These are phyloP conservation scores for Gambelia wislizenii DNA, from an alignment of 2,797 vertebrate genomes.

Conservation along the genomic window DNA sequence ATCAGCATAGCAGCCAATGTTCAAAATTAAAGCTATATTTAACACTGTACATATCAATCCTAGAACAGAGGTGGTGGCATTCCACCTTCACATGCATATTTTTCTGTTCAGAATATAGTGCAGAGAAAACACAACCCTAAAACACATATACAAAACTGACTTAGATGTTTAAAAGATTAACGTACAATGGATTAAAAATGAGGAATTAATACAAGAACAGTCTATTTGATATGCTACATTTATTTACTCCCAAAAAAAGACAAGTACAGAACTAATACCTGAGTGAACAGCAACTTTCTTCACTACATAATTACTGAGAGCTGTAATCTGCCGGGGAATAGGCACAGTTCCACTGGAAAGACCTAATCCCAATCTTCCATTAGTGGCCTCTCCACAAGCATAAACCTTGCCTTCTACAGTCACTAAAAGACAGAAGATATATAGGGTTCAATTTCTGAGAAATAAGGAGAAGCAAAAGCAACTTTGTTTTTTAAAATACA, in stretches of 20 bases:
- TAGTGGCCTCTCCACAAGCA: slow-evolving; percentile 97
- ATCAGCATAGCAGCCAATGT: background rate
- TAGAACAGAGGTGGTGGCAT: background rate
- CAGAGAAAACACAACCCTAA: background rate
- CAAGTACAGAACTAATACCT: slow-evolving; percentile 72
- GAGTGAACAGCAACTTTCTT: slow-evolving; percentile 99
- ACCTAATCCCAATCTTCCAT: slow-evolving; percentile 93
- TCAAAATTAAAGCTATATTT: background rate
- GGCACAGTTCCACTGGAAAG: slow-evolving; percentile 96
- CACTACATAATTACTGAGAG: slow-evolving; percentile 97
- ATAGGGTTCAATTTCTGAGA: slow-evolving; percentile 2
- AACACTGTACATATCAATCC: background rate
- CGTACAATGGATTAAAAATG: background rate
- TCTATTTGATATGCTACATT: background rate
- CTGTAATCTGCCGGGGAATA: slow-evolving; percentile 94
- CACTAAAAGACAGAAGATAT: slow-evolving; percentile 78
- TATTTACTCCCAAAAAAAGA: background rate
- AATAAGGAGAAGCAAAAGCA: slow-evolving; percentile 5
- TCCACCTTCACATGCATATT: background rate
- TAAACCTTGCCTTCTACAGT: slow-evolving; percentile 98
- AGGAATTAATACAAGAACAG: background rate
- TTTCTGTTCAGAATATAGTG: background rate
- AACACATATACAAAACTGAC: background rate
- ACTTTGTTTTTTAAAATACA: background rate
- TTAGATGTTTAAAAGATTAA: background rate